phyloP scores from a whole-genome alignment of 1,140 invertebrate species.

The Bombus pascuorum region DNA sequence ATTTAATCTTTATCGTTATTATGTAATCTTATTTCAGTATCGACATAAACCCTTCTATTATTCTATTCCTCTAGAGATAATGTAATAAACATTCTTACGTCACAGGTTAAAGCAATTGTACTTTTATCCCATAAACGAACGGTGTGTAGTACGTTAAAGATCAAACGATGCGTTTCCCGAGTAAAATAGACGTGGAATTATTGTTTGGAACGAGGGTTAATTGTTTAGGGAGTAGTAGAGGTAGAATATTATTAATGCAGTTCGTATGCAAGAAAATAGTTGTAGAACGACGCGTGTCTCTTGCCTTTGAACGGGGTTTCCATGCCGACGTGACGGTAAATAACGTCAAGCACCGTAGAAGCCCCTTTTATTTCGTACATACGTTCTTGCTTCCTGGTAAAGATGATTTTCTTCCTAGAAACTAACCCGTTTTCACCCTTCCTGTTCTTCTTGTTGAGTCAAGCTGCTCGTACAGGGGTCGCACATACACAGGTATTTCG shows the following conservation, averaged over 20 bases:
- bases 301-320: conserved; percentile 53
- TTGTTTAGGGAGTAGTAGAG: not conserved
- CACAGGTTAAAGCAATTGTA: not conserved
- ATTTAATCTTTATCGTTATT: too few species aligned
- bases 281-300: conserved; percentile 37
- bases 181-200: not conserved
- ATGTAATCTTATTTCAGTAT: not conserved
- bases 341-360: conserved; percentile 58
- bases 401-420: conserved; percentile 42
- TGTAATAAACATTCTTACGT: not conserved
- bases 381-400: conserved; percentile 16
- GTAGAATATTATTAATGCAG: conserved; percentile 27
- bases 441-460: not conserved
- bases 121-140: not conserved
- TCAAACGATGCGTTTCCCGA: not conserved
- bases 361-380: conserved; percentile 44
- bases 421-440: not conserved
- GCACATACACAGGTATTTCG: not conserved
- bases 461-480: not conserved
- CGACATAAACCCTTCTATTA: too few species aligned
- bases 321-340: conserved; percentile 61
- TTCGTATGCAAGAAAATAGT: conserved; percentile 27
- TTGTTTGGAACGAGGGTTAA: conserved; percentile 23
- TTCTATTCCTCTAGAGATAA: not conserved
- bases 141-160: not conserved